phyloP scores from a whole-genome alignment of 2,113 vertebrate species.

The Coracopsis vasa region DNA sequence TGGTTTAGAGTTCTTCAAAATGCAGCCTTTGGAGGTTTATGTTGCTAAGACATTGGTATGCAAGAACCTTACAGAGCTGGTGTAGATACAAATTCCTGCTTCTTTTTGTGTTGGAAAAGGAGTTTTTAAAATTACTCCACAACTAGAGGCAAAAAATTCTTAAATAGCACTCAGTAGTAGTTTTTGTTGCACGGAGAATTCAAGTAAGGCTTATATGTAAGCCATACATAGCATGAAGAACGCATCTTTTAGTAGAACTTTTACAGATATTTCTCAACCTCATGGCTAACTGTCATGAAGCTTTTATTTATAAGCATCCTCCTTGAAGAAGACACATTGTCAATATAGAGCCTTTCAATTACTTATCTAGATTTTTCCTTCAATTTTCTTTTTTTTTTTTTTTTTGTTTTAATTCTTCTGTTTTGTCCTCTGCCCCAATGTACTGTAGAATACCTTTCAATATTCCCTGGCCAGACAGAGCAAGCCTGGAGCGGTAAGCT shows the following conservation, averaged over 20 bases:
- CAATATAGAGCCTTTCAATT: neutral
- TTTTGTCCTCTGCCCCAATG: slow-evolving; percentile 84
- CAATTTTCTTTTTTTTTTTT: neutral
- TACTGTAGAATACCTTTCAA: slow-evolving; percentile 96
- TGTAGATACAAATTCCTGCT: neutral
- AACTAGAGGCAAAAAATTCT: neutral
- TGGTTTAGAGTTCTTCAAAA: neutral
- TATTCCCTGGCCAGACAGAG: slow-evolving; percentile 98
- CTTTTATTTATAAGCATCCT: slow-evolving; percentile 8
- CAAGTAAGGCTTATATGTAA: neutral
- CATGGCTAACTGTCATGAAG: neutral
- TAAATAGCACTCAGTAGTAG: neutral
- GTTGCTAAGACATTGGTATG: neutral
- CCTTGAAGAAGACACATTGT: slow-evolving; percentile 4
- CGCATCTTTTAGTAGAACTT: neutral
- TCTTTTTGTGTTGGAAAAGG: neutral
- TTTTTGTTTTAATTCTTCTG: slow-evolving; percentile 68
- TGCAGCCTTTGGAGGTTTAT: neutral
- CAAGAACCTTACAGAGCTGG: neutral
- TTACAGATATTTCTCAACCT: neutral
- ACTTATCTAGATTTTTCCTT: slow-evolving; percentile 40
- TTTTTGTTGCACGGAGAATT: neutral
- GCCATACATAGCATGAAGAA: neutral
- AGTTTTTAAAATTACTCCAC: neutral
- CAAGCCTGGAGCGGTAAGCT: slow-evolving; percentile 95